Conservation (phyloP, 1,140 invertebrate genomes). For the Polypedilum pembai region DNA sequence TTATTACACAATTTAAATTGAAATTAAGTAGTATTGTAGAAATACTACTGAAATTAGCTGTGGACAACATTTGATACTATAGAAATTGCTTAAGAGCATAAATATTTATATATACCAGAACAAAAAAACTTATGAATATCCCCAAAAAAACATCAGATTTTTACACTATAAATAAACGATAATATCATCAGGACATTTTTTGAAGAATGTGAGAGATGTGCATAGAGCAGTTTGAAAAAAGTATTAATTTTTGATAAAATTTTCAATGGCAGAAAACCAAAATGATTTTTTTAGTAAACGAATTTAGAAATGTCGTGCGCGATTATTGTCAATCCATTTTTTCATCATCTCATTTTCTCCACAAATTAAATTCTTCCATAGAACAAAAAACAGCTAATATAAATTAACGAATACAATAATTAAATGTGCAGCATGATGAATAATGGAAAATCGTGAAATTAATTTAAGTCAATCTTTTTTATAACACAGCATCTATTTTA, state of each 20-base stretch:
- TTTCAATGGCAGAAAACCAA: background rate
- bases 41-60: background rate
- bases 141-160: background rate
- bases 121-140: too few relatives aligned
- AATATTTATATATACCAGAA: background rate
- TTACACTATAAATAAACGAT: background rate
- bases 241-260: slow-evolving; percentile 14
- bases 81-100: background rate
- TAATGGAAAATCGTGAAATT: too few relatives aligned
- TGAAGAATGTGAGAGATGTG: background rate
- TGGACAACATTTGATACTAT: background rate
- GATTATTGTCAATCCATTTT: too few relatives aligned
- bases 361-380: too few relatives aligned
- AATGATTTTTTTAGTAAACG: slow-evolving; percentile 14
- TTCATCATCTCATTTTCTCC: too few relatives aligned
- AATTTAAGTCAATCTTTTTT: too few relatives aligned
- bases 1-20: background rate
- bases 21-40: background rate
- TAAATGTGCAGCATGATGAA: too few relatives aligned
- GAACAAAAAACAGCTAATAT: too few relatives aligned
- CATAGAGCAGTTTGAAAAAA: background rate
- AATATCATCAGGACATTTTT: background rate
- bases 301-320: background rate
- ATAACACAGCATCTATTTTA: too few relatives aligned
- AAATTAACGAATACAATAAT: too few relatives aligned